Evolutionary conservation across 2,113 vertebrate species (phyloP).

Genomic region (Telmatochromis bifrenatus): DNA sequence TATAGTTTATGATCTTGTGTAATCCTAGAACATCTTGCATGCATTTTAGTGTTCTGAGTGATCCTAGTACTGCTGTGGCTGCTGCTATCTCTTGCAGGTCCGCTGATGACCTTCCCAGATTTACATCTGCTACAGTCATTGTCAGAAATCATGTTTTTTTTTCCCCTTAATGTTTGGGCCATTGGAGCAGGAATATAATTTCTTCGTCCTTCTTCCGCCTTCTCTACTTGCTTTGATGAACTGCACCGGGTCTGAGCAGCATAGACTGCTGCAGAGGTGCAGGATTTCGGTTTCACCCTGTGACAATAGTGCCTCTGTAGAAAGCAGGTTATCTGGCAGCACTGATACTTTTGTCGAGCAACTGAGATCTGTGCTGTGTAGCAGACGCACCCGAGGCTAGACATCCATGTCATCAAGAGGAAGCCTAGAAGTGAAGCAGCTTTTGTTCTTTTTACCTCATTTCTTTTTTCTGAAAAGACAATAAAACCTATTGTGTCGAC

Average conservation of each 20-base stretch:
- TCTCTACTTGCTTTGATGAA: constrained; percentile 43
- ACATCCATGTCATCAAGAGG: constrained; percentile 6
- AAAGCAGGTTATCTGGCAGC: constrained; percentile 33
- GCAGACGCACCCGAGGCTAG: constrained; percentile 9
- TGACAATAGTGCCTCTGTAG: constrained; percentile 61
- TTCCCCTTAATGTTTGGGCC: constrained; percentile 2
- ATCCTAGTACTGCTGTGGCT: constrained; percentile 2
- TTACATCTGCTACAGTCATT: constrained; percentile 61
- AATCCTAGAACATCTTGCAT: constrained; percentile 41
- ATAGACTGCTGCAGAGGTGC: constrained; percentile 10
- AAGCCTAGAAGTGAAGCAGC: not conserved
- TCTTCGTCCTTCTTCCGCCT: not conserved
- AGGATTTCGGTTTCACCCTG: constrained; percentile 45
- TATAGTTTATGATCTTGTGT: constrained; percentile 35
- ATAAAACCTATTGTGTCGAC: not conserved
- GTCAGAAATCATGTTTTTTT: constrained; percentile 2
- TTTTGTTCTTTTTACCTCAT: constrained; percentile 3
- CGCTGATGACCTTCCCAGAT: constrained; percentile 59
- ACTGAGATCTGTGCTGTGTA: not conserved
- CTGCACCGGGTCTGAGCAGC: constrained; percentile 25
- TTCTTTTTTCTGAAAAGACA: not conserved
- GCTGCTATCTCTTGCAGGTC: not conserved
- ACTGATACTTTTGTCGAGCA: constrained; percentile 19
- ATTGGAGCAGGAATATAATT: constrained; percentile 24
- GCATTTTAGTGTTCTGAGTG: constrained; percentile 5